These are phyloP conservation scores for Capricornis sumatraensis DNA, from an alignment of 2,113 vertebrate genomes.

Conservation along the genomic window DNA sequence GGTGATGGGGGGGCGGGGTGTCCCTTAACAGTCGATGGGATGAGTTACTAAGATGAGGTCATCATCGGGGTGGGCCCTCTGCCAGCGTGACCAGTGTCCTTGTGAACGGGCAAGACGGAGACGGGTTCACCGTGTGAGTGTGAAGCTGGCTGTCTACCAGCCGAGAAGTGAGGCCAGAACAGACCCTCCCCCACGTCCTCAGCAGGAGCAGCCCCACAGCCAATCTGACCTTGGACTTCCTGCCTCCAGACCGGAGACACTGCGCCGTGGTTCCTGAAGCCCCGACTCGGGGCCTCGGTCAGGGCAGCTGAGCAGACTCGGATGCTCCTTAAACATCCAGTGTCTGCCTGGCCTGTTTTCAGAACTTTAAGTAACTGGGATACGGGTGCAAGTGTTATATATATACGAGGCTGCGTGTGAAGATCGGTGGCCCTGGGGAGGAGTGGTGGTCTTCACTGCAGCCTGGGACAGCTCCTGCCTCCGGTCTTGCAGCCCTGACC, in stretches of 20 bases:
- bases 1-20: neutral
- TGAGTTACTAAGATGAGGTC: neutral
- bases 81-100: too few relatives aligned
- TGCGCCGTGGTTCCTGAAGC: rapidly evolving
- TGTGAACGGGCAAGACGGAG: neutral
- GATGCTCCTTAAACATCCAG: neutral
- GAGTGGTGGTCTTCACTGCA: neutral
- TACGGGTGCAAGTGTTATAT: neutral
- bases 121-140: rapidly evolving
- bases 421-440: neutral
- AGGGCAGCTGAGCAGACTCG: neutral
- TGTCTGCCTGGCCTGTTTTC: neutral
- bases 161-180: neutral
- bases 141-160: neutral
- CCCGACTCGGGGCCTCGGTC: rapidly evolving
- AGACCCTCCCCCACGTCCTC: neutral
- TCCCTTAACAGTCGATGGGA: neutral
- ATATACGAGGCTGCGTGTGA: neutral
- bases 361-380: neutral
- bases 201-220: neutral
- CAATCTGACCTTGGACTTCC: neutral
- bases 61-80: neutral
- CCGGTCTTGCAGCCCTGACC: neutral
- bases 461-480: neutral
- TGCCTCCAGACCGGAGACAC: neutral